Evolutionary conservation across 1,140 invertebrate genomes (phyloP).

Genomic region (Paraescarpia echinospica): DNA sequence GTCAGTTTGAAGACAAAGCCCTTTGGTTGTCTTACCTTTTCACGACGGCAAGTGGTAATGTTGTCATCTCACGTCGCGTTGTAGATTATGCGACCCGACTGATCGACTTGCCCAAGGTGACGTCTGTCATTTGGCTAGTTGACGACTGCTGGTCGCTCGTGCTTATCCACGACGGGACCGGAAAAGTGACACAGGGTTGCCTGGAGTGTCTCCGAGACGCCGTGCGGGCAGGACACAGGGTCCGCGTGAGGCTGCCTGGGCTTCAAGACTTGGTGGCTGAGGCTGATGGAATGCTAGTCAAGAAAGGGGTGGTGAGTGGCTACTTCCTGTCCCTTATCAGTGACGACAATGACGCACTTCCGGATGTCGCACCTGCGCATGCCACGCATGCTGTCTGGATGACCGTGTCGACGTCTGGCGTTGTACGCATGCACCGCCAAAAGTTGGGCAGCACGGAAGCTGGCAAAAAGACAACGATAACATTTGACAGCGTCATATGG

Average conservation of each 20-base stretch:
- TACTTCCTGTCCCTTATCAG: conserved; percentile 14
- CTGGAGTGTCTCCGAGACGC: not conserved
- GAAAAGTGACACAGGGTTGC: not conserved
- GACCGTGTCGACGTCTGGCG: not conserved
- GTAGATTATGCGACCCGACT: too few relatives aligned
- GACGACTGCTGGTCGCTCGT: not conserved
- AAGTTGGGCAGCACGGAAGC: conserved; percentile 6
- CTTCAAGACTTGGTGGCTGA: not conserved
- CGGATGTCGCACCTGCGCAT: not conserved
- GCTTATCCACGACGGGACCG: not conserved
- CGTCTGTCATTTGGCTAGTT: too few relatives aligned
- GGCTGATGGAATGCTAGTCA: not conserved
- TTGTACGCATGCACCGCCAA: not conserved
- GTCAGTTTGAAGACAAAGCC: too few relatives aligned
- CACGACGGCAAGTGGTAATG: too few relatives aligned
- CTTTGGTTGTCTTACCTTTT: not conserved
- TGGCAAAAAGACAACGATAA: not conserved
- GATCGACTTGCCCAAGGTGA: too few relatives aligned
- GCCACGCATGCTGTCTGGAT: not conserved
- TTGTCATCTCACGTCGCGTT: too few relatives aligned
- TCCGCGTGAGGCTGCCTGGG: not conserved
- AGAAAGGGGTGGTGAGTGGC: not conserved
- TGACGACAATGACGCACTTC: not conserved
- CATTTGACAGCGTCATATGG: not conserved
- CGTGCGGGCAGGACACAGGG: conserved; percentile 3